Base-by-base conservation (phyloP, 1,140 invertebrate genomes). In the Lepidurus packardi region DNA sequence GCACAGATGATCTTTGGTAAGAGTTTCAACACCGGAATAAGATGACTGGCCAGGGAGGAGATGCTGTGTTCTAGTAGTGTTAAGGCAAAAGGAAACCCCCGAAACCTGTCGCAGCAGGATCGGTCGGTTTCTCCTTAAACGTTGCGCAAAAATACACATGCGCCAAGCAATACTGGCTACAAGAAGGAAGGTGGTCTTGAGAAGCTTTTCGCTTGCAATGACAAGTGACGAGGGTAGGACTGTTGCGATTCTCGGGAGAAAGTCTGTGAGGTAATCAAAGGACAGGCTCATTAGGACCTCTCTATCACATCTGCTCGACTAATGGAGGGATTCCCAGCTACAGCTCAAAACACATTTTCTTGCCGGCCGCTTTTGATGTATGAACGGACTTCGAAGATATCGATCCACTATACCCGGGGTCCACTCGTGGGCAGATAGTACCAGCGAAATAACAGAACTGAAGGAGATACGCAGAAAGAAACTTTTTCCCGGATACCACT, bases 71-170 rank as follows among this genome's bases (percentile, higher is more conserved):
- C 16, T 65, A 65, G n/a, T 65, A 65, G 53, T 21, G 6, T 13
- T 65, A 7, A 65, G 53, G 21, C 21, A 21, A 65, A 65, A 21
- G 53, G n/a, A 34, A 1, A 2, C 34, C 34, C 34, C 21, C 21
- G 1, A 21, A 65, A 65, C 53, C 53, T 65, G 53, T 65, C 53
- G 53, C 53, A 65, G 53, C 53, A 65, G 16, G 16, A 65, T 7
- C 6, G 53, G 16, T 13, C 53, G 13, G 8, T 65, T 65, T n/a
- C 1, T 65, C 53, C 53, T 65, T 65, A 7, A 7, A 13, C 21
- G 53, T 65, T 65, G 16, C 16, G 13, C 53, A 65, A 65, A 13
- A 65, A 65, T 65, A 65, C 53, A 65, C 53, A 65, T 65, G 53
- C 53, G 53, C 53, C 53, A 65, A 21, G 6, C 9, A 21, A 65